Evolutionary conservation across 2,797 vertebrate species (phyloP), one percentile per base, ranked within the genome.

Genomic region (Miichthys miiuy): DNA sequence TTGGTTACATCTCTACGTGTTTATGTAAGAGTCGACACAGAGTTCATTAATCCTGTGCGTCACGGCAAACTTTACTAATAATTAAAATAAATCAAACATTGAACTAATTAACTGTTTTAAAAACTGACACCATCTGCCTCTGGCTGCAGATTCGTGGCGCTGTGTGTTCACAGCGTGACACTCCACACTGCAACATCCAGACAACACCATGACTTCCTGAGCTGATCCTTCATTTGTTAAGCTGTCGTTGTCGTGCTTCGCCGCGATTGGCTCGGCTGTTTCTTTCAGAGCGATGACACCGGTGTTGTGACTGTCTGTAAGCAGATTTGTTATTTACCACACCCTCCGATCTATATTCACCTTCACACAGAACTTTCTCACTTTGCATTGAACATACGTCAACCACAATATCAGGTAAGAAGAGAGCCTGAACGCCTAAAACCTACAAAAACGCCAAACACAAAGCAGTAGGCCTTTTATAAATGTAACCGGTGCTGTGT

Each of bases 131-230:
- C 23, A 8, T 55, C 6, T 55, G 52, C 42, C 38, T 56, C 0
- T 52, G 30, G 38, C 20, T 65, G 25, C 44, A 38, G 51, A 25
- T 60, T 48, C 55, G 6, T 70, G 41, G 4, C 1, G 0, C 16
- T 65, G 34, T 38, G 34, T 38, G 34, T 9, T 38, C 34, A 38
- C 34, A 38, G 34, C 34, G 8, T 38, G 34, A 38, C 34, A 38
- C 34, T 38, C 34, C 34, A 38, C 34, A 38, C 25, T 70, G 72
- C 51, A 46, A 12, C 23, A 13, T 54, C 62, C 57, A 48, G 57
- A 20, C 30, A 50, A 67, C 48, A 46, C 50, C 1, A 38, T 25
- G 21, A 16, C n/a, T 63, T 41, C 14, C 18, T 6, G 8, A 14
- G n/a, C 21, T 3, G 1, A 13, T 21, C 12, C 5, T 11, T 70